A percentile compares a stretch with the other conserved stretches of the same genome.
Conservation (phyloP, 2,113 vertebrate species). For the Antigone vipio region DNA sequence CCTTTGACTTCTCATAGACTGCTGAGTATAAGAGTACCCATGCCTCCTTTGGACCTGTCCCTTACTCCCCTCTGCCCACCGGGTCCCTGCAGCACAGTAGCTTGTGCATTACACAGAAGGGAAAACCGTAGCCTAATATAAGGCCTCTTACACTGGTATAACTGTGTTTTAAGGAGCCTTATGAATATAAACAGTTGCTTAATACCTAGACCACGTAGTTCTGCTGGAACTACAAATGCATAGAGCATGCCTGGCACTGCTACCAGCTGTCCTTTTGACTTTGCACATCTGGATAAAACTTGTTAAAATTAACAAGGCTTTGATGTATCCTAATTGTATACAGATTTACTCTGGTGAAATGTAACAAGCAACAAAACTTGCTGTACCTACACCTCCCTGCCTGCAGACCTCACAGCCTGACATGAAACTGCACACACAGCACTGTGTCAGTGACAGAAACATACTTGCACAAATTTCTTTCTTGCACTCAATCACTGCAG, state of each 20-base stretch:
- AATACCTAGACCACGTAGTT: not conserved
- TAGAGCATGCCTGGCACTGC: not conserved
- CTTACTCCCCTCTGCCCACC: not conserved
- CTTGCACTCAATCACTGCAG: not conserved
- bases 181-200: not conserved
- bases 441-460: fast-evolving
- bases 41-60: not conserved
- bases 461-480: not conserved
- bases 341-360: not conserved
- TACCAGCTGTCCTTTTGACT: not conserved
- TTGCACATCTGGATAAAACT: not conserved
- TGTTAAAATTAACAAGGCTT: not conserved
- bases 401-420: not conserved
- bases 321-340: not conserved
- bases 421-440: not conserved
- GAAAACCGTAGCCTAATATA: not conserved
- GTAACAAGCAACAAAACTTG: not conserved
- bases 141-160: not conserved
- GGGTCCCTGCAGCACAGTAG: not conserved
- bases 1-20: not conserved
- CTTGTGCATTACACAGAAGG: not conserved
- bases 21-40: not conserved
- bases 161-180: not conserved
- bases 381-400: not conserved
- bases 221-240: not conserved